Conservation (phyloP, 2,888 invertebrate genomes). For the Myathropa florea region DNA sequence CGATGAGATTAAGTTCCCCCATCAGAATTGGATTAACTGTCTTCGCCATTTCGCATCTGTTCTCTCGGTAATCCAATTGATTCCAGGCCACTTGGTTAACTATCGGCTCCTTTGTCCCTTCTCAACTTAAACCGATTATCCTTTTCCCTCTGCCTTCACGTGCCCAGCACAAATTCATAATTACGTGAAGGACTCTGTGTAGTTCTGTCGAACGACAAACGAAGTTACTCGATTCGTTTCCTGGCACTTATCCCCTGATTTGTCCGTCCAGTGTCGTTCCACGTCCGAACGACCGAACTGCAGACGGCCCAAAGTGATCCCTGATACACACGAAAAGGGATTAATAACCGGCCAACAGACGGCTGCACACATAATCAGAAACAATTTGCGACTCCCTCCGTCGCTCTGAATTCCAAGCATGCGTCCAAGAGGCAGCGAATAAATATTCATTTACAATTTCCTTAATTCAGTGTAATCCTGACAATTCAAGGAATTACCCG, state of each 20-base stretch:
- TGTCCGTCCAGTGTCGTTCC: background rate
- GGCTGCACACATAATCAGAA: background rate
- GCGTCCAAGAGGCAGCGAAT: background rate
- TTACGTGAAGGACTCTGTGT: conserved; percentile 2
- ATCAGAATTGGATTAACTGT: conserved; percentile 24
- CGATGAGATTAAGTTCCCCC: conserved; percentile 7
- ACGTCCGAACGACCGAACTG: too few species aligned
- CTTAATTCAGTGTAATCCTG: conserved; percentile 33
- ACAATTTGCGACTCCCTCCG: background rate
- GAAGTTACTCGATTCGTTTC: conserved; percentile 11
- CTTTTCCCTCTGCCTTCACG: background rate
- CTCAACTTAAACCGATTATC: conserved; percentile 41
- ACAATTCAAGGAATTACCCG: background rate
- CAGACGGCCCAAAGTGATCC: too few species aligned
- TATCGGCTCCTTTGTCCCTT: conserved; percentile 10
- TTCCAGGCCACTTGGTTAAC: conserved; percentile 30
- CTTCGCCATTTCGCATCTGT: background rate
- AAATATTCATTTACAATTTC: conserved; percentile 40
- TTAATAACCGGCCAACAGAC: background rate
- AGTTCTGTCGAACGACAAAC: conserved; percentile 1
- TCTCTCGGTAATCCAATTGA: conserved; percentile 16
- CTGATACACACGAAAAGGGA: background rate
- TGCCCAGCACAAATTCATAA: conserved; percentile 31
- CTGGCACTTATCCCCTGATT: background rate
- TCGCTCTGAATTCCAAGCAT: background rate